Base-by-base conservation (phyloP, 2,113 vertebrate genomes). In the Lasiurus cinereus region DNA sequence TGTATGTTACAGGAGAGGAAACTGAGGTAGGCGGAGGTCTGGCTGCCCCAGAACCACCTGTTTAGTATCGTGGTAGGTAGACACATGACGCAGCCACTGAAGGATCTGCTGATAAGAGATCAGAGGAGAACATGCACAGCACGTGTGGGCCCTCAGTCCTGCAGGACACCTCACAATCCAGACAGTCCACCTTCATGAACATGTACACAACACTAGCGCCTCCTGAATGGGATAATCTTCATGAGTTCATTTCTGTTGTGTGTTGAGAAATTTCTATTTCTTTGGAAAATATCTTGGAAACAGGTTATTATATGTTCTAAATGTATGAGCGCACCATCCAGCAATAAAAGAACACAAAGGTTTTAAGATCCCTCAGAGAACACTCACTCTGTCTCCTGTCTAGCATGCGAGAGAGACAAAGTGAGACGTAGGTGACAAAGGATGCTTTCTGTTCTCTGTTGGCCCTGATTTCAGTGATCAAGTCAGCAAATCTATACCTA, bases 161-260 rank as follows among this genome's bases (percentile, higher is more conserved):
- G 1, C 46, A 15, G 16, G 10, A 10, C 21, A 4, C 43, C 62
- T 21, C 50, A 56, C 33, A 29, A 62, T 2, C 13, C 54, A 77
- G 46, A 16, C 50, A 39, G 24, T 13, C 72, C 56, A 62, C 56
- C 31, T 16, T 76, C 29, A 16, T 13, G 33, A 39, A 50, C 29
- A 29, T 5, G 1, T 1, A 0, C 33, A n/a, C 2, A 8, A 48
- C 0, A 1, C 36, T 14, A 19, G 24, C 0, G 0, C 22, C n/a
- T 29, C 10, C 48, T 3, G 31, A 4, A 7, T 1, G 1, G 74
- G 4, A 12, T 54, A 29, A 31, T 33, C 18, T 6, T 52, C 27
- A 19, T 10, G 21, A 69, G 24, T 50, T 66, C 59, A 15, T 54
- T 67, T 39, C 36, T 8, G 3, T 52, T 0, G 3, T 50, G 22